Evolutionary conservation across 2,888 invertebrate genomes (phyloP), one percentile per base, ranked within the genome.

Genomic region (Stegophylla sp.): DNA sequence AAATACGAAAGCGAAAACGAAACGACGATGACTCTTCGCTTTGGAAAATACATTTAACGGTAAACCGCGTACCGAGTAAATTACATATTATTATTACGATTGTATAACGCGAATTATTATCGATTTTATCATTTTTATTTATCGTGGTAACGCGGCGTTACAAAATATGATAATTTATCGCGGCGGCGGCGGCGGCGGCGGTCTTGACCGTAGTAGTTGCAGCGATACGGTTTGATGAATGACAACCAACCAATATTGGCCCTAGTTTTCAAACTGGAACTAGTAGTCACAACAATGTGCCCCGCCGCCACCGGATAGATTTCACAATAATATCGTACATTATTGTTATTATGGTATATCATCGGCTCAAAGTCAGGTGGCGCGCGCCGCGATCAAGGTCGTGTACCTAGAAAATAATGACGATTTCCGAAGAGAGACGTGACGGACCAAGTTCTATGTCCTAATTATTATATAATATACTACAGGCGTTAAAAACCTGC

Each of bases 301-400:
- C n/a, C n/a, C 20, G 56, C 13, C n/a, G n/a, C 34, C 15, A 34
- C 69, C 51, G 34, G 53, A 53, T 20, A 20, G 23, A 53, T 71
- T 71, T 71, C 53, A 71, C 71, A 53, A 71, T 20, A 12, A 20
- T 7, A 10, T 10, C 53, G 53, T 34, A 41, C 4, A 28, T 41
- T 20, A 23, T 13, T 64, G 41, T 20, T 43, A 64, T 20, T 20
- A 20, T 43, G 9, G 7, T 34, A 34, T 34, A 34, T 34, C 7
- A 34, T 41, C 34, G 34, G 9, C n/a, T 63, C 63, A 1, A 63
- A 63, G 34, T 41, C n/a, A 63, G 63, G 63, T 63, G 41, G 28
- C n/a, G n/a, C n/a, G n/a, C n/a, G n/a, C n/a, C n/a, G n/a, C 45
- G 66, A 66, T 20, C 56, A 23, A 56, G 56, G 56, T 56, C 56